Conservation (phyloP, 2,113 vertebrate species). For the Tetrao urogallus region DNA sequence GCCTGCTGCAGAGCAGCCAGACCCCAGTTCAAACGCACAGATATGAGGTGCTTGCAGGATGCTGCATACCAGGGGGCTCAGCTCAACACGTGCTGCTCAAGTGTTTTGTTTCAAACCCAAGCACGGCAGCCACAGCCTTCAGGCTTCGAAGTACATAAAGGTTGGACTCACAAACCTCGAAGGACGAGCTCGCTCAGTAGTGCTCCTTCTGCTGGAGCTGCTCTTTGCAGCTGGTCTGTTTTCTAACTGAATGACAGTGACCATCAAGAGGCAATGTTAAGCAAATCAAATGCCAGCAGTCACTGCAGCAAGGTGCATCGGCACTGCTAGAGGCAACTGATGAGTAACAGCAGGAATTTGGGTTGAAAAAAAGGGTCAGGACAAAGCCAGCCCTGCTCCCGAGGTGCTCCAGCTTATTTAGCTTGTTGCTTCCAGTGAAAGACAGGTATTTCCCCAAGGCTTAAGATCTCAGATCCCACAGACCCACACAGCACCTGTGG, state of each 20-base stretch:
- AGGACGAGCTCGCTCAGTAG: accelerated
- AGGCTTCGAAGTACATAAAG: too few species aligned
- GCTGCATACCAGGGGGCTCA: accelerated
- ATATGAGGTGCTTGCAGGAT: too few species aligned
- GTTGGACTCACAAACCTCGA: background rate
- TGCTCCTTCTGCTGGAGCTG: accelerated
- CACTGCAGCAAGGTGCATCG: background rate
- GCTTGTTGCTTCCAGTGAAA: too few species aligned
- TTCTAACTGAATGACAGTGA: accelerated
- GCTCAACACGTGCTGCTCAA: too few species aligned
- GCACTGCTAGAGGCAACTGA: background rate
- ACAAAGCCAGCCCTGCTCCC: background rate
- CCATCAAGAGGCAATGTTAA: too few species aligned
- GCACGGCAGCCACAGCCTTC: accelerated
- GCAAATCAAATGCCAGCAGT: background rate
- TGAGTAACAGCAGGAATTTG: background rate
- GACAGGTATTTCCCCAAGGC: background rate
- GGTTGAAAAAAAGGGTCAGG: background rate
- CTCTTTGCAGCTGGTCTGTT: background rate
- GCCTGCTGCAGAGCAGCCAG: accelerated
- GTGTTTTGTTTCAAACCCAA: background rate
- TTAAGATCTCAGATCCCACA: accelerated
- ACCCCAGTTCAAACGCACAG: too few species aligned
- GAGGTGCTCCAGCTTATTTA: background rate
- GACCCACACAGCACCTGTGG: accelerated